Base-by-base conservation (phyloP, 2,888 invertebrate species). In the Nebria brevicollis region DNA sequence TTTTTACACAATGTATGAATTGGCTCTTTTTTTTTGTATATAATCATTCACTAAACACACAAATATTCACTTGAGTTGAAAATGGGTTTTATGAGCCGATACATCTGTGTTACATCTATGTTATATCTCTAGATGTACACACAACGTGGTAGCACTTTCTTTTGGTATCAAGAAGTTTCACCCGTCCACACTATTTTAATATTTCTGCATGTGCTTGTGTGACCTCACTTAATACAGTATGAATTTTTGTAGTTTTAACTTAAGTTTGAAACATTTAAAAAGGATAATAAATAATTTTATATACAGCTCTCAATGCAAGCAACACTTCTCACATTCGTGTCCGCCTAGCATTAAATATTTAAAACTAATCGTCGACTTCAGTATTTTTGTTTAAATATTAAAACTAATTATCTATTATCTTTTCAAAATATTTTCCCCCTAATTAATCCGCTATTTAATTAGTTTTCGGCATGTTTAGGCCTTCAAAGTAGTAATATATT, bases 91-190 rank as follows among this genome's bases (percentile, higher is more conserved):
- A 54, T 54, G 54, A 54, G 4, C 54, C 34, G 13, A 8, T 54
- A 54, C 54, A 54, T 54, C 54, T 54, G 54, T 54, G 54, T 11
- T 54, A 54, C 54, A 54, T 54, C 54, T 8, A 54, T 54, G 54
- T 54, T 54, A 54, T 54, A 54, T 54, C 54, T 54, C 13, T 54
- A 13, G 54, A 54, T 54, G 54, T 54, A 54, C 54, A 8, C 54
- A 54, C 13, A 54, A 54, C 54, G 85, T 85, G 85, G 5, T 34
- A 34, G 85, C 85, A 85, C 85, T 85, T 84, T 84, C 83, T 84
- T 85, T 86, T 85, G 85, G 88, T 88, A 87, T 87, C 87, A 88
- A 88, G 88, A 87, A 54, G 54, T 54, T 54, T 54, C 54, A 54
- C 54, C 54, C 54, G 54, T 54, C 54, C 54, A 54, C 54, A 54